Conservation (phyloP, 2,888 invertebrate genomes). For the Atrina japonica region DNA sequence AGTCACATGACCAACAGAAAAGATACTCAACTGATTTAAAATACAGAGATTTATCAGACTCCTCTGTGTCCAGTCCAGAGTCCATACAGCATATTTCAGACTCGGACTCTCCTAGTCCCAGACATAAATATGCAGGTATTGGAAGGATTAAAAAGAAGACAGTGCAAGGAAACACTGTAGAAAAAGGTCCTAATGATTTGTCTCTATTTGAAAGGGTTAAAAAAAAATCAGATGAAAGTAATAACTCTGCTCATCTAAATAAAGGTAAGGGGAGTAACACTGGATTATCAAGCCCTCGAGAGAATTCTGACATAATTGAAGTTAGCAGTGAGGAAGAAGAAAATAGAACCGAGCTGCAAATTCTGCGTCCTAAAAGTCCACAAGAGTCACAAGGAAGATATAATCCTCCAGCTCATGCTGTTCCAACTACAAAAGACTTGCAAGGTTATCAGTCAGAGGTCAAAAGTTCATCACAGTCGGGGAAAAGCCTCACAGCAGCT, state of each 20-base stretch:
- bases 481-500: constrained; percentile 28
- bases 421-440: constrained; percentile 8
- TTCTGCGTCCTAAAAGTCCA: constrained; percentile 23
- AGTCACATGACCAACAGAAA: neutral
- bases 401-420: constrained; percentile 15
- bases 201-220: constrained; percentile 46
- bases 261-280: neutral
- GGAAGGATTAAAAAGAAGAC: constrained; percentile 22
- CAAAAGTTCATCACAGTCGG: constrained; percentile 16
- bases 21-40: neutral
- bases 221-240: constrained; percentile 37
- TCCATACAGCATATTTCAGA: constrained; percentile 9
- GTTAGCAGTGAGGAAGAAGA: constrained; percentile 46
- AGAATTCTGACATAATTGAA: constrained; percentile 50
- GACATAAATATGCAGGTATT: constrained; percentile 21
- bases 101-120: neutral
- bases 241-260: constrained; percentile 13
- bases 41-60: constrained; percentile 1
- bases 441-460: constrained; percentile 37
- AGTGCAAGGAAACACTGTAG: neutral
- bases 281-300: neutral
- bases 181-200: constrained; percentile 8
- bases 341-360: neutral
- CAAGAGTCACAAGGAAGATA: constrained; percentile 41
- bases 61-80: neutral